phyloP scores from a whole-genome alignment of 2,113 vertebrate species.

The Hassar affinis region DNA sequence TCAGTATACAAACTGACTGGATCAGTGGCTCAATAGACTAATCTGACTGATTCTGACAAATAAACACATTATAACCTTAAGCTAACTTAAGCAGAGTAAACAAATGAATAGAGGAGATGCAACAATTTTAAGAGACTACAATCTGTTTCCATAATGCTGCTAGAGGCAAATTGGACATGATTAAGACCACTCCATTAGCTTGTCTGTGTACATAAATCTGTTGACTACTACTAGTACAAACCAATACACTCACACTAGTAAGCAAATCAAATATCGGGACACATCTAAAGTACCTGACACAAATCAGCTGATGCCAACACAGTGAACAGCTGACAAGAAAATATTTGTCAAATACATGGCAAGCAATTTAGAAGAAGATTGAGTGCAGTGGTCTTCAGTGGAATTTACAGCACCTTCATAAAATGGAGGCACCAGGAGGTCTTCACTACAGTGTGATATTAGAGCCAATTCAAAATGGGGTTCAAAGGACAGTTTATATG shows the following conservation, averaged over 20 bases:
- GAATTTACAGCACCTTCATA: constrained; percentile 42
- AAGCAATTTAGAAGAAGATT: constrained; percentile 39
- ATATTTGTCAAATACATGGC: constrained; percentile 32
- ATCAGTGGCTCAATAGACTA: neutral
- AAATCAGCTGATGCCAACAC: constrained; percentile 37
- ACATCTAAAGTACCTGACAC: constrained; percentile 26
- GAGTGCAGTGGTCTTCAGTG: constrained; percentile 11
- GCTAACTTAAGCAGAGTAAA: neutral
- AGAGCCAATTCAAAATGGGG: constrained; percentile 36
- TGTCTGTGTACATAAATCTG: constrained; percentile 17
- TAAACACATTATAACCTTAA: neutral
- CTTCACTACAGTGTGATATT: constrained; percentile 34
- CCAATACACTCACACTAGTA: neutral
- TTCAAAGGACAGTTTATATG: constrained; percentile 50
- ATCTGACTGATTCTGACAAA: neutral
- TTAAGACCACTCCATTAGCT: constrained; percentile 24
- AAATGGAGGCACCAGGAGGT: constrained; percentile 33
- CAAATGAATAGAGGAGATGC: neutral
- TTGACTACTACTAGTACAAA: constrained; percentile 16
- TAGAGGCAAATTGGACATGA: neutral
- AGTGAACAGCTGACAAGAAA: constrained; percentile 21
- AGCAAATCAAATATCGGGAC: neutral
- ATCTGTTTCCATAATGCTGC: neutral
- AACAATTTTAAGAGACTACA: constrained; percentile 8
- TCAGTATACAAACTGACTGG: neutral